Conservation (phyloP, 2,113 vertebrate species). For the Epinephelus cyanopodus region DNA sequence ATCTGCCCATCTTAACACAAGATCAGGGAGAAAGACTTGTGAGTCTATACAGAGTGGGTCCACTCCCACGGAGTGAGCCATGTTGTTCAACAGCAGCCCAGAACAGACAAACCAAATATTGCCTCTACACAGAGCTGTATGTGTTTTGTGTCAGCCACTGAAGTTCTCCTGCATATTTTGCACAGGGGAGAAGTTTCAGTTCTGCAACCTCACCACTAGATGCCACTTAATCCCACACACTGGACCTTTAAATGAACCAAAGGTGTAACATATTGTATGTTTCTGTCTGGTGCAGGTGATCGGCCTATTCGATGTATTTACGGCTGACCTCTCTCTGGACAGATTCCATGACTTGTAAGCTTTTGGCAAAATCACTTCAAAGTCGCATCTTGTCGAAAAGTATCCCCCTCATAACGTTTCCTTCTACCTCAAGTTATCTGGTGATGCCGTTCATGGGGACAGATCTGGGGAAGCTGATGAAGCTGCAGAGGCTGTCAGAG, state of each 20-base stretch:
- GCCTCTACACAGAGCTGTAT: too few species aligned
- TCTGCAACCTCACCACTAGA: too few species aligned
- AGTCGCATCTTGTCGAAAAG: not conserved
- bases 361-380: not conserved
- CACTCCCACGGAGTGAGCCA: too few species aligned
- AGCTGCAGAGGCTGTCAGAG: slow-evolving; percentile 91
- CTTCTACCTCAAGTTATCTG: slow-evolving; percentile 75
- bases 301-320: slow-evolving; percentile 95
- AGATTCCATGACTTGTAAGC: slow-evolving; percentile 98
- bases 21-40: too few species aligned
- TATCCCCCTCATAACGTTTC: not conserved
- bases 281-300: slow-evolving; percentile 88
- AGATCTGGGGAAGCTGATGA: slow-evolving; percentile 88
- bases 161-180: too few species aligned
- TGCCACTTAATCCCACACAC: too few species aligned
- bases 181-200: too few species aligned
- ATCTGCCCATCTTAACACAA: too few species aligned
- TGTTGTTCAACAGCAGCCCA: too few species aligned
- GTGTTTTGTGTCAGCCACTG: too few species aligned
- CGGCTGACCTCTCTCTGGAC: slow-evolving; percentile 91
- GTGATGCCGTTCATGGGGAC: slow-evolving; percentile 88
- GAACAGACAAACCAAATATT: too few species aligned
- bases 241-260: not conserved
- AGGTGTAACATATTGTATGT: not conserved
- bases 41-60: too few species aligned